A percentile compares a stretch with the other conserved stretches of the same genome.
phyloP scores from a whole-genome alignment of 2,113 vertebrate species.

The Limanda limanda region DNA sequence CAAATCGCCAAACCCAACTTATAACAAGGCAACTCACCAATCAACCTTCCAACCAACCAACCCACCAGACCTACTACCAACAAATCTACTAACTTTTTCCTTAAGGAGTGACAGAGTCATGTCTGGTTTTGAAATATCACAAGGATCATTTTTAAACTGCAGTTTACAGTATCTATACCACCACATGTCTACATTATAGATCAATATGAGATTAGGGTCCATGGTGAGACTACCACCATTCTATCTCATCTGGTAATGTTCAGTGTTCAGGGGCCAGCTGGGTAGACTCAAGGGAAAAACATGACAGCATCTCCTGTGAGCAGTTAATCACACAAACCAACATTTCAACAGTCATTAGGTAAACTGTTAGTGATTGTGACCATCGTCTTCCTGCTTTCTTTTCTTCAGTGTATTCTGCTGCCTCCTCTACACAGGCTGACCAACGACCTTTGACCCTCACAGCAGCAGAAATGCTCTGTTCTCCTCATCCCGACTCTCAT shows the following conservation, averaged over 20 bases:
- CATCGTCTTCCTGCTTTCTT: conserved; percentile 6
- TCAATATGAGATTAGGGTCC: not conserved
- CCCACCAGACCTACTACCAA: no score
- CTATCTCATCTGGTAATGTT: conserved; percentile 12
- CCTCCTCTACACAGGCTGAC: conserved; percentile 67
- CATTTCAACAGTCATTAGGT: conserved; percentile 36
- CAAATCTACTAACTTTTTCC: no score
- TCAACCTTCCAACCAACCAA: no score
- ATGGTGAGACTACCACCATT: not conserved
- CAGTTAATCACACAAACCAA: conserved; percentile 43
- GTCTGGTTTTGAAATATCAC: not conserved
- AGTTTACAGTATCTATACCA: not conserved
- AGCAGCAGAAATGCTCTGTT: conserved; percentile 65
- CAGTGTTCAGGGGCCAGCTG: conserved; percentile 36
- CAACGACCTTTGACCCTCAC: conserved; percentile 71
- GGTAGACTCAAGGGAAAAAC: conserved; percentile 38
- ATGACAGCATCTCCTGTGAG: conserved; percentile 32
- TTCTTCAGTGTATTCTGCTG: conserved; percentile 4
- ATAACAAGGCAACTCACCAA: no score
- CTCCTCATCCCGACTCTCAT: conserved; percentile 14
- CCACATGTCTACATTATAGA: not conserved
- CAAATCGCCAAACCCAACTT: no score
- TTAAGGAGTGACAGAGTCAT: not conserved
- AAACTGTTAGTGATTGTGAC: conserved; percentile 17
- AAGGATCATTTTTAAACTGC: not conserved